A percentile compares a stretch with the other conserved stretches of the same genome.
phyloP scores from a whole-genome alignment of 2,888 invertebrate species.

The Pseudanteris insignis region DNA sequence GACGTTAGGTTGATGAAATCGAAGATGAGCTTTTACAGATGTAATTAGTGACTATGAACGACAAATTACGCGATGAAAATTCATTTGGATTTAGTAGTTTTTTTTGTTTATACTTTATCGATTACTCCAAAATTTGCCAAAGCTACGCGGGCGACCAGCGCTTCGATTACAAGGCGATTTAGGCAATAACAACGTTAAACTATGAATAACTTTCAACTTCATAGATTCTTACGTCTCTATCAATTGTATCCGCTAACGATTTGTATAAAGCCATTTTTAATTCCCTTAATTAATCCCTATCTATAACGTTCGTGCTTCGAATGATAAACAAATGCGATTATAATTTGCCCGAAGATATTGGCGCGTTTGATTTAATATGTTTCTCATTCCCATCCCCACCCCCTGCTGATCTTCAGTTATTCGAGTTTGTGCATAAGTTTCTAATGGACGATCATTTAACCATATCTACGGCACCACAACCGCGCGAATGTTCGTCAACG shows the following conservation, averaged over 20 bases:
- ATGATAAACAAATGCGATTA: conserved; percentile 18
- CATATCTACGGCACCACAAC: conserved; percentile 47
- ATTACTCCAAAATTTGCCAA: conserved; percentile 24
- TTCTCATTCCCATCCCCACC: too few species aligned
- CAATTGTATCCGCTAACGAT: conserved; percentile 32
- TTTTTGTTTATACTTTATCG: conserved; percentile 3
- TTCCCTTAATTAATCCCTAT: conserved; percentile 34
- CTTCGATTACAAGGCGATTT: conserved; percentile 37
- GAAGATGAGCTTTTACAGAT: conserved; percentile 3
- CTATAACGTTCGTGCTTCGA: conserved; percentile 14
- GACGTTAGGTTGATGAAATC: conserved; percentile 11
- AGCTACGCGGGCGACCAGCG: conserved; percentile 39
- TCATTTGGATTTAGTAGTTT: too few species aligned
- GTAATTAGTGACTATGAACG: too few species aligned
- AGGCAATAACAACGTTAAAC: conserved; percentile 40
- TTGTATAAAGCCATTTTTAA: conserved; percentile 38
- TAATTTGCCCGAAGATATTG: conserved; percentile 22
- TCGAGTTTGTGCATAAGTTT: conserved; percentile 4
- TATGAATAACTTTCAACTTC: conserved; percentile 41
- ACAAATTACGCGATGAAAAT: too few species aligned
- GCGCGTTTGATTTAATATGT: conserved; percentile 7
- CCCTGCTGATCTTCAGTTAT: background rate
- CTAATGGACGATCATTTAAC: conserved; percentile 19
- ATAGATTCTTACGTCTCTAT: conserved; percentile 38
- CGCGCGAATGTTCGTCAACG: conserved; percentile 58